Percentiles rank a stretch among this genome's conserved stretches.
These are phyloP conservation scores for Drosophila pseudoobscura DNA, from an alignment of 1,140 invertebrate genomes.

Conservation along the genomic window DNA sequence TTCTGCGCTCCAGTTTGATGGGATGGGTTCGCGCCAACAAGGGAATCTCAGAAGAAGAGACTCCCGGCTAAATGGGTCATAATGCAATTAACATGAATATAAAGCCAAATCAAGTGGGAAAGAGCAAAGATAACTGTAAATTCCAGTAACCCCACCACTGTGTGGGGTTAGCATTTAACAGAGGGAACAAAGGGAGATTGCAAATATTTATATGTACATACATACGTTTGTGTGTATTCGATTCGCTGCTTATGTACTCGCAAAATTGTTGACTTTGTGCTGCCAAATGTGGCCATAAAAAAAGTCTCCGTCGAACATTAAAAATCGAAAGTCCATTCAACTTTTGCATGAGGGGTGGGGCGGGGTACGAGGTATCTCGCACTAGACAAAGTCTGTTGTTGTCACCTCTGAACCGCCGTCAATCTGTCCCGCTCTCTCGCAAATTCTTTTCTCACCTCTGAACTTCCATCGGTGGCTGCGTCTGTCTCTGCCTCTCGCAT, in stretches of 20 bases:
- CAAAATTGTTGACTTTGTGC: conserved; percentile 68
- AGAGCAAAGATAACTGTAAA: conserved; percentile 64
- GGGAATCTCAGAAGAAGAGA: conserved; percentile 20
- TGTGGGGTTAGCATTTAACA: conserved; percentile 2
- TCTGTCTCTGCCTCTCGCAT: conserved; percentile 3
- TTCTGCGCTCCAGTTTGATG: conserved; percentile 62
- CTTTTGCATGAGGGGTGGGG: conserved; percentile 25
- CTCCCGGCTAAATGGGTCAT: conserved; percentile 68
- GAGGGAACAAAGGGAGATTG: conserved; percentile 46
- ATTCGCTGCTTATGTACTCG: conserved; percentile 32
- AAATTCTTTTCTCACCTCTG: not conserved
- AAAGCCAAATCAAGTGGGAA: conserved; percentile 65
- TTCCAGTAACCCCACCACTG: conserved; percentile 36
- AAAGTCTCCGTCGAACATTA: conserved; percentile 39
- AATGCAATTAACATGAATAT: conserved; percentile 71
- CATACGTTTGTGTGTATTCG: too few species aligned
- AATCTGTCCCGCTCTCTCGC: too few species aligned
- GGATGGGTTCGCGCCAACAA: conserved; percentile 22
- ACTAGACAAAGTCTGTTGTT: conserved; percentile 24
- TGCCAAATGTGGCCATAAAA: conserved; percentile 59
- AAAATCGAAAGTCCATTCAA: conserved; percentile 78
- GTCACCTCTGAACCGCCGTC: conserved; percentile 46
- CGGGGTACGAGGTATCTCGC: not conserved
- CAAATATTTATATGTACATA: conserved; percentile 68
- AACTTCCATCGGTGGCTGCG: not conserved